Evolutionary conservation across 23 tunicate genomes (phyloP).

Genomic region (Botrylloides violaceus): DNA sequence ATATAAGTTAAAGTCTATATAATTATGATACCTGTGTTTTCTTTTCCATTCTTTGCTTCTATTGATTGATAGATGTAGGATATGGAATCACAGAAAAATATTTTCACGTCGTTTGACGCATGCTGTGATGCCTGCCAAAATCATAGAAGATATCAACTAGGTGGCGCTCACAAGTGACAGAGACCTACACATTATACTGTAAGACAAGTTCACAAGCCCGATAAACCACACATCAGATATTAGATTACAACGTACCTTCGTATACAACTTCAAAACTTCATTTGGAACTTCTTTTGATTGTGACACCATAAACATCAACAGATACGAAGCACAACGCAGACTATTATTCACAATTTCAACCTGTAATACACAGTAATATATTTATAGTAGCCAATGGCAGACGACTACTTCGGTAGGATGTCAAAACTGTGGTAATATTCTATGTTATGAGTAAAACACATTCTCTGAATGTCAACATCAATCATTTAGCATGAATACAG

Average conservation of each 20-base stretch:
- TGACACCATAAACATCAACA: constrained; percentile 19
- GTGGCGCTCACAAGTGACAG: no score
- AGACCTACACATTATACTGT: no score
- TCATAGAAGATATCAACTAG: not conserved
- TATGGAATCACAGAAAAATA: constrained; percentile 34
- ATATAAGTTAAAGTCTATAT: no score
- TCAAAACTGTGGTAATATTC: not conserved
- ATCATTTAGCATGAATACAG: not conserved
- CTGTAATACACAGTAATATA: constrained; percentile 14
- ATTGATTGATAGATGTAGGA: constrained; percentile 49
- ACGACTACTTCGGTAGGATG: no score
- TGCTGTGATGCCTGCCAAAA: constrained; percentile 35
- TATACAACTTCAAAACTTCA: constrained; percentile 29
- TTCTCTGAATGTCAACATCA: not conserved
- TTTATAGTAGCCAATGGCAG: not conserved
- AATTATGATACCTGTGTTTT: no score
- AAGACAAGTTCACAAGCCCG: no score
- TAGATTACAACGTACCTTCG: constrained; percentile 57
- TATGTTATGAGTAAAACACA: not conserved
- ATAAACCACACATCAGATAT: no score
- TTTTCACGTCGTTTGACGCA: constrained; percentile 54
- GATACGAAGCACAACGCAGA: constrained; percentile 62
- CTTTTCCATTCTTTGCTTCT: no score
- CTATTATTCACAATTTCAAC: constrained; percentile 71
- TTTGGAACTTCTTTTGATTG: constrained; percentile 26